phyloP scores from a whole-genome alignment of 2,113 vertebrate genomes.

The Tragulus kanchil region DNA sequence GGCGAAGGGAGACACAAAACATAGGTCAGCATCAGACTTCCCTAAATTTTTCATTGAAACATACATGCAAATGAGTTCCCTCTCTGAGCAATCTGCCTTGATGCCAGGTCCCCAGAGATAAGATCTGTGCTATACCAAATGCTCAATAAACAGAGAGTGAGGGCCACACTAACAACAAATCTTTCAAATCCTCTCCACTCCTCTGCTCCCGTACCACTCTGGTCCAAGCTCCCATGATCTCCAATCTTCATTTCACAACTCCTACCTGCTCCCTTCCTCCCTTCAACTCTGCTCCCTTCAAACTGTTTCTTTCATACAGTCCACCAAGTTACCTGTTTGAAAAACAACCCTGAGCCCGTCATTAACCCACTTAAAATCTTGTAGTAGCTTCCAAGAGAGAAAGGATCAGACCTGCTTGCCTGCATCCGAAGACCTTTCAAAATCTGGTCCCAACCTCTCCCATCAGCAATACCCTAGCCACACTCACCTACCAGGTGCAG shows the following conservation, averaged over 20 bases:
- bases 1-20: accelerated
- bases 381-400: background rate
- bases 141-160: no score
- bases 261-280: background rate
- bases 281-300: background rate
- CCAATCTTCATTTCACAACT: background rate
- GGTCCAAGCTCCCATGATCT: no score
- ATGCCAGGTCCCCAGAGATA: background rate
- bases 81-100: background rate
- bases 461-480: background rate
- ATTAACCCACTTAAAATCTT: background rate
- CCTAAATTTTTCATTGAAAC: background rate
- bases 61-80: background rate
- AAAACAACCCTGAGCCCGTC: background rate
- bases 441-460: background rate
- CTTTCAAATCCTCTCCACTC: background rate
- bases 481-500: background rate
- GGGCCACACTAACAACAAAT: no score
- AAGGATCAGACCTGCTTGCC: background rate
- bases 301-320: background rate
- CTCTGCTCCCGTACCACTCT: no score
- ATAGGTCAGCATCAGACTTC: background rate
- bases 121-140: background rate
- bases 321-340: background rate
- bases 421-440: slow-evolving; percentile 32